Base-by-base conservation (phyloP, 2,888 invertebrate genomes). In the Parapristionchus giblindavisi region DNA sequence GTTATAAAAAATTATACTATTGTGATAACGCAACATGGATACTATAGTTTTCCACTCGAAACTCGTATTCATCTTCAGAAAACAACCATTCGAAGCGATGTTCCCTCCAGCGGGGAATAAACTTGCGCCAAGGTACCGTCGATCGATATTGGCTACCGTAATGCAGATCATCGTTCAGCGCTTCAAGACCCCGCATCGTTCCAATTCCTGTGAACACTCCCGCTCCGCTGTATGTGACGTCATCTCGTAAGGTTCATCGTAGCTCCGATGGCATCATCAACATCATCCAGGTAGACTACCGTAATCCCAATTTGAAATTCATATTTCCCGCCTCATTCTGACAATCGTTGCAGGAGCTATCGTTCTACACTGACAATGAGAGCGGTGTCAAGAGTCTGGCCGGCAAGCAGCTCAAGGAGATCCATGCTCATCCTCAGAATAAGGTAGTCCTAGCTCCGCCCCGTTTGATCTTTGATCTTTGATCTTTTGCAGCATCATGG, bases 401-500 rank as follows among this genome's bases (percentile, higher is more conserved):
- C 21, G 61, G 61, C 34, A 61, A 61, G 61, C 61, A 61, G 40
- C 61, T 61, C 34, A 61, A 61, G 34, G 61, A 61, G 34, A 40
- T 61, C 24, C 40, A 61, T 14, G 14, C 40, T 8, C 24, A 36
- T n/a, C 61, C 43, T 43, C 43, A 17, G 8, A 43, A 43, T 58
- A 58, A 29, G 17, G 58, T 58, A 29, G 34, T 58, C 60, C 24
- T 61, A 17, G 8, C 61, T n/a, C n/a, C n/a, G n/a, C n/a, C n/a
- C n/a, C n/a, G n/a, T n/a, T n/a, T n/a, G n/a, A n/a, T n/a, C n/a
- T n/a, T n/a, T n/a, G n/a, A n/a, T n/a, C n/a, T n/a, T n/a, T n/a
- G n/a, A n/a, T n/a, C n/a, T n/a, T 2, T n/a, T 38, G n/a, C 61
- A 61, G 61, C 32, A 61, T 11, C 61, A 40, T 27, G 61, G 38